Evolutionary conservation across 2,888 invertebrate genomes (phyloP).

Genomic region (Protophormia terraenovae): DNA sequence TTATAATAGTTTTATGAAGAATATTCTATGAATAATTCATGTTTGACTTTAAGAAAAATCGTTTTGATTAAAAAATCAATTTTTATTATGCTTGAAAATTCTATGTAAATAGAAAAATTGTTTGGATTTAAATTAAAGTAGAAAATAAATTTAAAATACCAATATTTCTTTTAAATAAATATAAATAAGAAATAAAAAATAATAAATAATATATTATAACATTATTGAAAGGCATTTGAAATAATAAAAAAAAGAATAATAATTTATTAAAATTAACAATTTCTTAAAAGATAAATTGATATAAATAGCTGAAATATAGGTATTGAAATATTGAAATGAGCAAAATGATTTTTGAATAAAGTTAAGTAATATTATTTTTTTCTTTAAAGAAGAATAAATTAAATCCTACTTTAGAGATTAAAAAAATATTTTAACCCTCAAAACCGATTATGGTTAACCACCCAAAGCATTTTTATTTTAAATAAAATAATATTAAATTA

Average conservation of each 20-base stretch:
- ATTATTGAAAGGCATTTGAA: no score
- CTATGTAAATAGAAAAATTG: neutral
- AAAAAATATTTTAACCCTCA: neutral
- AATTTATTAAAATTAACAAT: no score
- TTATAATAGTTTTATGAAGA: constrained; percentile 5
- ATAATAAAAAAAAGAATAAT: no score
- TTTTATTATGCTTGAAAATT: constrained; percentile 18
- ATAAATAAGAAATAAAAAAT: no score
- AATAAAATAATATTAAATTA: neutral
- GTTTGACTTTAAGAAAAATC: constrained; percentile 14
- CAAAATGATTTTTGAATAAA: no score
- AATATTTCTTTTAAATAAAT: neutral
- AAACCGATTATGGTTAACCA: neutral
- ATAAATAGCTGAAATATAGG: no score
- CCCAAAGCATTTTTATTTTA: neutral
- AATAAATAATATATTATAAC: no score
- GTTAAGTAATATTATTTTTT: no score
- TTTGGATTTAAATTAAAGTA: neutral
- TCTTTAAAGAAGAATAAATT: neutral
- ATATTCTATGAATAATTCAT: constrained; percentile 50
- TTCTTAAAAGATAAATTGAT: no score
- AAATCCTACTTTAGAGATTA: no score
- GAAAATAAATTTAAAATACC: neutral
- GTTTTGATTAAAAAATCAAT: constrained; percentile 42
- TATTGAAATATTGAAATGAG: no score